phyloP scores from a whole-genome alignment of 2,113 vertebrate species.

The Sula dactylatra region DNA sequence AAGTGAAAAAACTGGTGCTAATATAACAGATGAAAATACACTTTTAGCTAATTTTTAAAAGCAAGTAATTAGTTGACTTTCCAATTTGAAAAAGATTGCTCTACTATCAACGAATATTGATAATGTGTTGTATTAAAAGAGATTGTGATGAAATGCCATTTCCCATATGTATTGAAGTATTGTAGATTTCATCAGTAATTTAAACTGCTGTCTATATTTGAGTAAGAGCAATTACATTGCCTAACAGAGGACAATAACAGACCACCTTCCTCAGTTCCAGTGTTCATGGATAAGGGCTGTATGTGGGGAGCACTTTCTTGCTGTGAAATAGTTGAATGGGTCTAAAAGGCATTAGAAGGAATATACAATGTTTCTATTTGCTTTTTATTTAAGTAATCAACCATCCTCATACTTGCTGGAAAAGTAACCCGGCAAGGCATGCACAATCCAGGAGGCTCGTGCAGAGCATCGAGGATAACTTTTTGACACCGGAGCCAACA shows the following conservation, averaged over 20 bases:
- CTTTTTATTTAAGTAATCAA: background rate
- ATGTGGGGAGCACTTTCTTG: background rate
- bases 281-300: background rate
- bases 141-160: background rate
- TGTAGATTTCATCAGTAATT: background rate
- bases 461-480: no score
- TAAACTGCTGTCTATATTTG: background rate
- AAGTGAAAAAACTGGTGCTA: background rate
- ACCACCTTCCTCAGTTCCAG: background rate
- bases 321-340: background rate
- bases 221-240: background rate
- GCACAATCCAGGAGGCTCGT: no score
- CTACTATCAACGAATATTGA: background rate
- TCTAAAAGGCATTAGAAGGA: background rate
- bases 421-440: no score
- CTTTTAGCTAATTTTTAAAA: background rate
- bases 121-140: background rate
- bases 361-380: fast-evolving
- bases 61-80: background rate
- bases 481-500: no score
- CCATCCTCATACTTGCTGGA: no score
- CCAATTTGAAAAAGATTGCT: background rate
- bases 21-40: background rate
- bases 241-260: background rate
- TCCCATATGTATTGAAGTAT: background rate